Evolutionary conservation across 1,140 invertebrate species (phyloP), one percentile per base, ranked within the genome.

Genomic region (Odontomachus brunneus): DNA sequence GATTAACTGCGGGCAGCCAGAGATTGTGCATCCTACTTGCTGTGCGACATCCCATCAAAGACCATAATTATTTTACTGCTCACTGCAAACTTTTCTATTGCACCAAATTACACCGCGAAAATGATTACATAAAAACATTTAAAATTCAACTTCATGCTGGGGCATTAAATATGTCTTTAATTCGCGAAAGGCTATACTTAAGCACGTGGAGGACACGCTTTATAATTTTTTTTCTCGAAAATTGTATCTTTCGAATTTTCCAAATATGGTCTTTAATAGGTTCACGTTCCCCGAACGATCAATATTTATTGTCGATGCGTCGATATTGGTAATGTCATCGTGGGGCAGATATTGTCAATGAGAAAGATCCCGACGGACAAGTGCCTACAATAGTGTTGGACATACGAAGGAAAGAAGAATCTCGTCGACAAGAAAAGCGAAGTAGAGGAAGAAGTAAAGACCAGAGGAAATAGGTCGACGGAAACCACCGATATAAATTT

Each of bases 11-110:
- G 14, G 24, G 38, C 17, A 59, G 22, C 49, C n/a, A n/a, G 24
- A 80, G 65, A 71, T 80, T 80, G 75, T 71, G 19, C 75, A 57
- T n/a, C 17, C 24, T n/a, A 48, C 51, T 7, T 7, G 38, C 38
- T 44, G 38, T 22, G 1, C 48, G n/a, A 55, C 14, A 17, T 17
- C 29, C 24, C 65, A 15, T 59, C 66, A 71, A 80, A 80, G 65
- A 48, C 33, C 65, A 71, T 57, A 24, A 80, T 69, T 19, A 11
- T 78, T n/a, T 22, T 1, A 57, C 12, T 48, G 3, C 38, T 44
- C 38, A 44, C 38, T 9, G 38, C 0, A 44, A 44, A 44, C 38
- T 44, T 44, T 44, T 11, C 9, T 44, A 44, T 44, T 7, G 38
- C 9, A 11, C 9, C 38, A 44, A 44, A 11, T 44, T 44, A 44